A percentile compares a stretch with the other conserved stretches of the same genome.
Conservation (phyloP, 2,888 invertebrate genomes). For the Beris morrisii region DNA sequence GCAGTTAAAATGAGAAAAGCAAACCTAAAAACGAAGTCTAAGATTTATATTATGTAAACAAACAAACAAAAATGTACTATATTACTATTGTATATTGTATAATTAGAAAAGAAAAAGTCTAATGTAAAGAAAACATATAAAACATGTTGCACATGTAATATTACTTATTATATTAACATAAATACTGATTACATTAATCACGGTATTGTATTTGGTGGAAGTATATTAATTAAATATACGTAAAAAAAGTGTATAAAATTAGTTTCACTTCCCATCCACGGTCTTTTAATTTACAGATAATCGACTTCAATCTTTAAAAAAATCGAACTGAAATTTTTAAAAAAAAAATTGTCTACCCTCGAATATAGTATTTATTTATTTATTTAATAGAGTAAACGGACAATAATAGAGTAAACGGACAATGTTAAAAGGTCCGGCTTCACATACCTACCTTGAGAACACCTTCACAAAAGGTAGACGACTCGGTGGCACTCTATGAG, state of each 20-base stretch:
- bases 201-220: constrained; percentile 44
- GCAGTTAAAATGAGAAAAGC: not conserved
- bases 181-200: constrained; percentile 45
- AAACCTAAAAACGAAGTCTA: not conserved
- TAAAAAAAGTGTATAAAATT: constrained; percentile 30
- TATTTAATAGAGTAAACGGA: too few relatives aligned
- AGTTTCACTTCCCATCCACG: too few relatives aligned
- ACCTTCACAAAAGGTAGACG: too few relatives aligned
- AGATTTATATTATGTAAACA: not conserved
- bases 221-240: constrained; percentile 45
- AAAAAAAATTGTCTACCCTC: too few relatives aligned
- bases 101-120: constrained; percentile 9
- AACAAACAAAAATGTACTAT: constrained; percentile 4
- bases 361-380: too few relatives aligned
- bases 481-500: too few relatives aligned
- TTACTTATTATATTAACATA: constrained; percentile 41
- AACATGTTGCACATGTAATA: constrained; percentile 45
- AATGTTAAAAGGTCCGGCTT: too few relatives aligned
- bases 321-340: too few relatives aligned
- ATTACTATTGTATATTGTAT: constrained; percentile 15
- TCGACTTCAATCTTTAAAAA: too few relatives aligned
- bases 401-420: too few relatives aligned
- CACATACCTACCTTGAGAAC: too few relatives aligned
- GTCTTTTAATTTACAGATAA: too few relatives aligned
- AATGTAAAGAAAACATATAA: constrained; percentile 32